A percentile compares a stretch with the other conserved stretches of the same genome.
Conservation (phyloP, 37 sponge, comb jelly and placozoan genomes). For the Dysidea cf. avara region DNA sequence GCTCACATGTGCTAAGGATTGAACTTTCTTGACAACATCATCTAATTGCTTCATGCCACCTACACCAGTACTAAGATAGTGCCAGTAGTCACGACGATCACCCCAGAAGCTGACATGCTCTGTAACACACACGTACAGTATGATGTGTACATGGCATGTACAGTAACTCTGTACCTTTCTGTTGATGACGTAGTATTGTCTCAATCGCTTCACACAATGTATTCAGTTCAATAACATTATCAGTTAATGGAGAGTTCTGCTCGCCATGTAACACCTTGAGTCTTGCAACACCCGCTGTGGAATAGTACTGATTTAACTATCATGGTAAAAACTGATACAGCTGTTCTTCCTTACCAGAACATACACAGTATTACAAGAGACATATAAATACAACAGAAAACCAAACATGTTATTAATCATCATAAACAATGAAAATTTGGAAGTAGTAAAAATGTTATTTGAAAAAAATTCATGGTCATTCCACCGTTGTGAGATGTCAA, state of each 20-base stretch:
- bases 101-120: constrained; percentile 84
- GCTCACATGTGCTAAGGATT: constrained; percentile 50
- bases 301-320: too few species aligned
- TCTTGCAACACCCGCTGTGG: constrained; percentile 59
- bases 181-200: constrained; percentile 54
- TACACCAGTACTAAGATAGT: constrained; percentile 55
- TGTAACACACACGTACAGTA: neutral
- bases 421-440: too few species aligned
- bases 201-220: constrained; percentile 63
- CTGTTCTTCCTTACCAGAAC: too few species aligned
- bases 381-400: too few species aligned
- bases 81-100: constrained; percentile 74
- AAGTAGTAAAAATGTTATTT: too few species aligned
- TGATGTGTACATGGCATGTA: neutral
- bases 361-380: too few species aligned
- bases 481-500: too few species aligned
- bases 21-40: constrained; percentile 37
- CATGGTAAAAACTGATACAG: too few species aligned
- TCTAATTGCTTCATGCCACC: constrained; percentile 52
- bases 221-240: constrained; percentile 47
- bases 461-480: too few species aligned
- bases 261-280: constrained; percentile 48
- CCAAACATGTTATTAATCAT: too few species aligned
- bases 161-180: constrained; percentile 50
- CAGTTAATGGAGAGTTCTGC: constrained; percentile 24